These are phyloP conservation scores for Poeciliopsis turneri DNA, from an alignment of 2,797 vertebrate species.

Conservation along the genomic window DNA sequence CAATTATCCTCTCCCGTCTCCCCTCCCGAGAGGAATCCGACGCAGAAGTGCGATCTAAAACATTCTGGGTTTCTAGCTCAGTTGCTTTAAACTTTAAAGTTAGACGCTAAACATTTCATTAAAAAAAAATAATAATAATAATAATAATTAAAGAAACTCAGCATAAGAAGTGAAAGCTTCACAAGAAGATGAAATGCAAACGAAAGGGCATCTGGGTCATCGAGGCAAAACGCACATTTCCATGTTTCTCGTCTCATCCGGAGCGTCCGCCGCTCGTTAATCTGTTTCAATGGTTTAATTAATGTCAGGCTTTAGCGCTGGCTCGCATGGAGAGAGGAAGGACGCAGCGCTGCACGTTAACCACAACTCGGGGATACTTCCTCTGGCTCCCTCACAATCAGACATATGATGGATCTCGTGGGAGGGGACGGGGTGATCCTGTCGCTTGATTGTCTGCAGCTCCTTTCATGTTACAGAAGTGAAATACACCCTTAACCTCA, in stretches of 20 bases:
- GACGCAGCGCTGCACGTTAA: constrained; percentile 58
- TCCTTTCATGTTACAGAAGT: constrained; percentile 5
- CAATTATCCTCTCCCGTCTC: background rate
- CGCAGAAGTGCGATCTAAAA: constrained; percentile 34
- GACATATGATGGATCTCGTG: background rate
- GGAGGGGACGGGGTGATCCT: constrained; percentile 14
- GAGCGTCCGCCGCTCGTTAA: constrained; percentile 64
- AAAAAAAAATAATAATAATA: constrained; percentile 3
- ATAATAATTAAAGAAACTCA: background rate
- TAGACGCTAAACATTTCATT: constrained; percentile 18
- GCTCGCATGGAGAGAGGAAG: constrained; percentile 53
- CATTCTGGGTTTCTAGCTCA: constrained; percentile 20
- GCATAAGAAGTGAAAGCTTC: constrained; percentile 6
- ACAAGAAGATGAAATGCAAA: constrained; percentile 25
- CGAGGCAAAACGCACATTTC: constrained; percentile 43
- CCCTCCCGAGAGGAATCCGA: constrained; percentile 7
- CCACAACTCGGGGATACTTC: constrained; percentile 37
- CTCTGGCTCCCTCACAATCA: constrained; percentile 35
- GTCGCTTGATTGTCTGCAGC: constrained; percentile 8
- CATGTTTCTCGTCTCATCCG: constrained; percentile 72
- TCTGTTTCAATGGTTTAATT: constrained; percentile 74
- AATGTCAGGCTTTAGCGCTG: constrained; percentile 54
- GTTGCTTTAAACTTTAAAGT: constrained; percentile 42
- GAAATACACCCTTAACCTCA: constrained; percentile 5
- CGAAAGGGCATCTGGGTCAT: constrained; percentile 54